Base-by-base conservation (phyloP, 2,888 invertebrate species). In the Lithophane socia region DNA sequence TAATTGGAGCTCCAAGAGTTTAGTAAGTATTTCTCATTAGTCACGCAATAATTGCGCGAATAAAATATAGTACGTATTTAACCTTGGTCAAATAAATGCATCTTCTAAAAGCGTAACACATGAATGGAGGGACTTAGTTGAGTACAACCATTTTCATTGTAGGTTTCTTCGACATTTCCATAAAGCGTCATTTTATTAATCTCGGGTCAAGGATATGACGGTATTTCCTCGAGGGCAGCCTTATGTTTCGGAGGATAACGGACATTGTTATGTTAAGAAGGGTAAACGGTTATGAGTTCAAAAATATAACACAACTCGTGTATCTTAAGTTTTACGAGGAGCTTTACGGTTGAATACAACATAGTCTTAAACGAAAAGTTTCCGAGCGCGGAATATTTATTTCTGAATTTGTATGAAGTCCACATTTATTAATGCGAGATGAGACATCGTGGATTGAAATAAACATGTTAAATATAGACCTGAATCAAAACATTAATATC, bases 191-290 rank as follows among this genome's bases (percentile, higher is more conserved):
- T 86, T 86, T 86, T 86, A 86, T 84, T 88, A 83, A 88, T 80
- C 87, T 79, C 29, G 80, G 87, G 87, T 88, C 85, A 87, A 88
- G 88, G 75, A 79, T 86, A 85, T 74, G 69, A 66, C 73, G 77
- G 77, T 79, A 77, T 84, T 86, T 87, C 77, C 82, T 86, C 67
- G 76, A 83, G 85, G 79, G 80, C 70, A 81, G 64, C 74, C 76
- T 74, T 77, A 87, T 70, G 73, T 79, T 83, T 79, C 60, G 72
- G 75, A 87, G 83, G 74, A 85, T 83, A 82, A 85, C 83, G 77
- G 82, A 80, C 77, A 82, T 87, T 85, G 82, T 87, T 88, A 87
- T 87, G 85, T 79, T 87, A 88, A 87, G 76, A 67, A 82, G 88
- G 83, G 85, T 87, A 82, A 88, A 88, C 68, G 74, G 78, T 87